Base-by-base conservation (phyloP, 2,888 invertebrate genomes). In the Plebejus melissa region DNA sequence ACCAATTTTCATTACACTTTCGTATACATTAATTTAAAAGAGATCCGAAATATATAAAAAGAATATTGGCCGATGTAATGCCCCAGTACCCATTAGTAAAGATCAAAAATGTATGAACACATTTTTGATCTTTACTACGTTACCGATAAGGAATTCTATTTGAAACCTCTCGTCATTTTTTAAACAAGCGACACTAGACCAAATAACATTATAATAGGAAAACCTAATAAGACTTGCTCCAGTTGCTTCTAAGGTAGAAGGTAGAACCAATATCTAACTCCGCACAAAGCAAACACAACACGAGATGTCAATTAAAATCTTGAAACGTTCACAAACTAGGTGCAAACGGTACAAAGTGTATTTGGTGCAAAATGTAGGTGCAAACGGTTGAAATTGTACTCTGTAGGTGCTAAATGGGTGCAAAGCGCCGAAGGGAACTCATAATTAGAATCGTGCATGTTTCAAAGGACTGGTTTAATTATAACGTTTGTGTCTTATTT, bases 401-500 rank as follows among this genome's bases (percentile, higher is more conserved):
- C 22, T 13, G 65, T 65, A 32, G 28, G 65, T 65, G 32, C 65
- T 36, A 77, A 54, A 79, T 78, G 78, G 78, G 77, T 79, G 78
- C 85, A 86, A 85, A 85, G 85, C 75, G 84, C 85, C 83, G 75
- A 78, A 81, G 84, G 86, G 82, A 72, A 79, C 74, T 82, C 80
- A 82, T 84, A 82, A 83, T 82, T 81, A 82, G 79, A 79, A 77
- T 78, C 80, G 77, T 75, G 76, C 79, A 78, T 80, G 78, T 80
- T 78, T 78, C 80, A 80, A 79, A 79, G 79, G 79, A 79, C 76
- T 75, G 72, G 74, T 76, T 77, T 75, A 75, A 76, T 76, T 75
- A 71, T 75, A 41, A 71, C 38, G 71, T 71, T 71, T 71, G 46
- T 46, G 71, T 71, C 46, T 46, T 71, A 46, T 71, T 71, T 71